These are phyloP conservation scores for Intellagama lesueurii DNA, from an alignment of 2,797 vertebrate species.

Conservation along the genomic window DNA sequence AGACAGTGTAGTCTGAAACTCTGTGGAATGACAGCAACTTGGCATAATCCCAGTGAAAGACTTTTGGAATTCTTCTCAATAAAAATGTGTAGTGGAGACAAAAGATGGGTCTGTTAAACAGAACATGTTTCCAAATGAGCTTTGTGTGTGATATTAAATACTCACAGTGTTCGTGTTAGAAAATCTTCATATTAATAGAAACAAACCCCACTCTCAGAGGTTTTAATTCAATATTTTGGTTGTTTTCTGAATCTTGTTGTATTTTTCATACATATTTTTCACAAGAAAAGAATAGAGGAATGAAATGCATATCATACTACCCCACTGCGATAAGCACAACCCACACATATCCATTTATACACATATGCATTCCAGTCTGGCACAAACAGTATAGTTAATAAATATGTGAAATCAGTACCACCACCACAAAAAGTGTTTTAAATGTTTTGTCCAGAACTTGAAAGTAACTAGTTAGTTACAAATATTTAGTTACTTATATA, in stretches of 20 bases:
- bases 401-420: background rate
- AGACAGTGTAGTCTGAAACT: constrained; percentile 27
- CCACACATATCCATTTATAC: background rate
- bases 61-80: constrained; percentile 38
- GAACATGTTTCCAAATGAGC: constrained; percentile 17
- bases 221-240: constrained; percentile 1
- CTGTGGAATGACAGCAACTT: constrained; percentile 47
- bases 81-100: constrained; percentile 31
- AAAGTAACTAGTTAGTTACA: too few species aligned
- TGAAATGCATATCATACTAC: background rate
- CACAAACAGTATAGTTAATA: background rate
- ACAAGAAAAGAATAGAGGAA: background rate
- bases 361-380: background rate
- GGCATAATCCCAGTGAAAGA: constrained; percentile 47
- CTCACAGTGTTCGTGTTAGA: background rate
- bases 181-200: constrained; percentile 36
- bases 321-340: background rate
- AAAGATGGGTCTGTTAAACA: constrained; percentile 30
- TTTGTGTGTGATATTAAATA: constrained; percentile 3
- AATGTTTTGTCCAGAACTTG: too few species aligned
- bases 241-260: constrained; percentile 14
- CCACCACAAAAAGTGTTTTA: too few species aligned
- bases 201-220: background rate
- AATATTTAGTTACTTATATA: too few species aligned
- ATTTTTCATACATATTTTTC: constrained; percentile 27